Evolutionary conservation across 2,797 vertebrate genomes (phyloP).

Genomic region (Danio kyathit): DNA sequence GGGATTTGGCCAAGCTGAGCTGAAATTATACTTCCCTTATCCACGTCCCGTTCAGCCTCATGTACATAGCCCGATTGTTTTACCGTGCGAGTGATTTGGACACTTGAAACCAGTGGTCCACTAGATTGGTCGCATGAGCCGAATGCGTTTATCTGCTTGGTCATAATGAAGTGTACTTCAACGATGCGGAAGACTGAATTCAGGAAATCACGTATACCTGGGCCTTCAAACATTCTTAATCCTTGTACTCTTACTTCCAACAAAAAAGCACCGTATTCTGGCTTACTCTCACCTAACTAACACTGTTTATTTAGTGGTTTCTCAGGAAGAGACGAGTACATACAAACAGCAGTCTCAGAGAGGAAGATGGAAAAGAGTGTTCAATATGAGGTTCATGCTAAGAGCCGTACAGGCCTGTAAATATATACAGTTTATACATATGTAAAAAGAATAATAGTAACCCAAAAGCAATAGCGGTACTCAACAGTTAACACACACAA

Average conservation of each 20-base stretch:
- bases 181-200: background rate
- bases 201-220: background rate
- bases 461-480: slow-evolving; percentile 65
- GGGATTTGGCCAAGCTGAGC: background rate
- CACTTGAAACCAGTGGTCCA: background rate
- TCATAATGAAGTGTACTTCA: background rate
- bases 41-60: background rate
- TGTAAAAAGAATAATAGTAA: slow-evolving; percentile 70
- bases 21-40: background rate
- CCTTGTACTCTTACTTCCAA: slow-evolving; percentile 24
- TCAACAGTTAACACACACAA: slow-evolving; percentile 62
- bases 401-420: slow-evolving; percentile 79
- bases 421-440: slow-evolving; percentile 81
- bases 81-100: background rate
- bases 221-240: background rate
- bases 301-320: slow-evolving; percentile 61
- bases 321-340: slow-evolving; percentile 50
- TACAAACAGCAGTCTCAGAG: slow-evolving; percentile 65
- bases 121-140: background rate
- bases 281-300: slow-evolving; percentile 56
- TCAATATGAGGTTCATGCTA: slow-evolving; percentile 77
- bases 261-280: slow-evolving; percentile 16
- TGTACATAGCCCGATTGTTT: background rate
- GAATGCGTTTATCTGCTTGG: too few species aligned
- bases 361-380: slow-evolving; percentile 57